Evolutionary conservation across 1,140 invertebrate genomes (phyloP).

Genomic region (Aphis craccivora): DNA sequence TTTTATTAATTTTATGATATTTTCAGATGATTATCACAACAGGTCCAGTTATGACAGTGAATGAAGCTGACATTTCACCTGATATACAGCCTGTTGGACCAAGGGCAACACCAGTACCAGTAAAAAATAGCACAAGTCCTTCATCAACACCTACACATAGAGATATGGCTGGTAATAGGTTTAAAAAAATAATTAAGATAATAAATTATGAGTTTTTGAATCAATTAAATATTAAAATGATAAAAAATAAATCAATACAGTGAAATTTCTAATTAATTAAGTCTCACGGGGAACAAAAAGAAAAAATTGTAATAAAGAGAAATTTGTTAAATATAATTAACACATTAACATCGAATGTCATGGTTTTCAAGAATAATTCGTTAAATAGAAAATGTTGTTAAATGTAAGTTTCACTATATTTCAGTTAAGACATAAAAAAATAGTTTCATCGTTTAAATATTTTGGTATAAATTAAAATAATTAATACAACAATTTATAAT

Average conservation of each 20-base stretch:
- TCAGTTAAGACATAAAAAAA: neutral
- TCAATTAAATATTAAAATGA: neutral
- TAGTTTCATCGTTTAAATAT: neutral
- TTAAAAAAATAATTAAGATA: constrained; percentile 15
- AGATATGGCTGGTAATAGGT: constrained; percentile 60
- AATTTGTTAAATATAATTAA: too few relatives aligned
- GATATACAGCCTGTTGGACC: constrained; percentile 67
- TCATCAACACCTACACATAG: constrained; percentile 63
- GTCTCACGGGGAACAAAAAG: too few relatives aligned
- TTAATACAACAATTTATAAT: neutral
- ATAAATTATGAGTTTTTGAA: neutral
- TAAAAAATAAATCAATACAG: neutral
- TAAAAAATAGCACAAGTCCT: constrained; percentile 65
- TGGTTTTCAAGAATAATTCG: too few relatives aligned
- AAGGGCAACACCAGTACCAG: constrained; percentile 67
- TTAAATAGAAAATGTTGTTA: too few relatives aligned
- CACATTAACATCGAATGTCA: too few relatives aligned
- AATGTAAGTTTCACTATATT: neutral
- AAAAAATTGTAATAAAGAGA: too few relatives aligned
- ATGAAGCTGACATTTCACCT: constrained; percentile 62
- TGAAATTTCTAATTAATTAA: too few relatives aligned
- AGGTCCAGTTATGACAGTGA: constrained; percentile 41
- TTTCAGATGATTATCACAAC: constrained; percentile 50
- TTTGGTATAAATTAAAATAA: neutral
- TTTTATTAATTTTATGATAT: neutral